Percentiles rank a stretch among this genome's conserved stretches.
phyloP scores from a whole-genome alignment of 2,797 vertebrate genomes.

The Muscicapa striata region DNA sequence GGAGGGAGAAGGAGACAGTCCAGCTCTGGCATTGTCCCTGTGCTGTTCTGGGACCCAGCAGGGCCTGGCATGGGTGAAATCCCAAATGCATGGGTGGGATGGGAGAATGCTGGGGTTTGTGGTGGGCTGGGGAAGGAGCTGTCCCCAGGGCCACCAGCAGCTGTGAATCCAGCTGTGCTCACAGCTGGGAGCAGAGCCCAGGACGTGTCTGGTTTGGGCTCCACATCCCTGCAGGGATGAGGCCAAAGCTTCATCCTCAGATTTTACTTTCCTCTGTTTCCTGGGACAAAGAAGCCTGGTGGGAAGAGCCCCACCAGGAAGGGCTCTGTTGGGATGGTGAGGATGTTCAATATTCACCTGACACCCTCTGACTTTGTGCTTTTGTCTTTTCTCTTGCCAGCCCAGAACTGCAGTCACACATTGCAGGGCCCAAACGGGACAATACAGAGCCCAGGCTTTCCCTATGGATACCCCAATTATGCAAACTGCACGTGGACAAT shows the following conservation, averaged over 20 bases:
- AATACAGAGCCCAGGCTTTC: constrained; percentile 96
- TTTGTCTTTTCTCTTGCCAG: constrained; percentile 74
- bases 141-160: not conserved
- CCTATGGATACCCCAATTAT: constrained; percentile 98
- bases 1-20: not conserved
- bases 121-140: not conserved
- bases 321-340: not conserved
- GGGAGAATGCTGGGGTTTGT: fast-evolving
- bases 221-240: not conserved
- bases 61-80: fast-evolving
- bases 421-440: constrained; percentile 94
- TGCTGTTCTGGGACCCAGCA: not conserved
- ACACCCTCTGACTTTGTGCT: not conserved
- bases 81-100: fast-evolving
- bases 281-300: not conserved
- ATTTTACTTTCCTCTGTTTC: not conserved
- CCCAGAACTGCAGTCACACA: constrained; percentile 95
- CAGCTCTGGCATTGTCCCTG: too few species aligned
- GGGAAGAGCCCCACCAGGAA: not conserved
- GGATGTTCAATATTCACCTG: fast-evolving
- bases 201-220: not conserved
- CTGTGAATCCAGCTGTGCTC: not conserved
- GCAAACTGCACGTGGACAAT: constrained; percentile 99
- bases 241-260: not conserved
- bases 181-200: not conserved